Percentiles rank a stretch among this genome's conserved stretches.
Conservation (phyloP, 2,888 invertebrate species). For the Apodemia zela region DNA sequence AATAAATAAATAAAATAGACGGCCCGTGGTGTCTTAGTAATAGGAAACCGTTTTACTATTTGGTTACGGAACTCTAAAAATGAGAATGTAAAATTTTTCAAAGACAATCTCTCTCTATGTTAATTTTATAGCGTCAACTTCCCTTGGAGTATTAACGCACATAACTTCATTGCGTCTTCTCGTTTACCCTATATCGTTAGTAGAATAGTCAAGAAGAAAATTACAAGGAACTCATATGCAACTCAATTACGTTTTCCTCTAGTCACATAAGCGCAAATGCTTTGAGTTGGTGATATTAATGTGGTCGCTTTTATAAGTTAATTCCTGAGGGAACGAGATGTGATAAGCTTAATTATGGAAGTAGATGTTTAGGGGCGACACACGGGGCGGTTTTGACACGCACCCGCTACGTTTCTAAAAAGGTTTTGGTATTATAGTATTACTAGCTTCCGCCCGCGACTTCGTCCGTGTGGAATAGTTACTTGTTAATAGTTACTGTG, state of each 20-base stretch:
- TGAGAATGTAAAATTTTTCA: no score
- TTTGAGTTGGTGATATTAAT: constrained; percentile 23
- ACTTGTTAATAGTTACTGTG: no score
- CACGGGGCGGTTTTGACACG: background rate
- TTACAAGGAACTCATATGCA: constrained; percentile 43
- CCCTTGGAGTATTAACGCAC: background rate
- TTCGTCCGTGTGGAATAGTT: no score
- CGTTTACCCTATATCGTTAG: constrained; percentile 5
- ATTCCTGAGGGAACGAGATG: constrained; percentile 20
- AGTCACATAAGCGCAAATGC: constrained; percentile 24
- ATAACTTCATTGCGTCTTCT: background rate
- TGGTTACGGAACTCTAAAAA: no score
- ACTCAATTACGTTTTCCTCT: constrained; percentile 44
- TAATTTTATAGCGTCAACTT: background rate
- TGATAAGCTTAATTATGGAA: constrained; percentile 22
- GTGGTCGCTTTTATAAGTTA: constrained; percentile 23
- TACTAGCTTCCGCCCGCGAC: no score
- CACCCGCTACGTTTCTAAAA: constrained; percentile 2
- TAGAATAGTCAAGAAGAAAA: constrained; percentile 40
- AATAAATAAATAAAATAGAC: no score
- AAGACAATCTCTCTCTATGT: no score
- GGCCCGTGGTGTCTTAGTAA: no score
- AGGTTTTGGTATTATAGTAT: no score
- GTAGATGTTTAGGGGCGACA: constrained; percentile 2
- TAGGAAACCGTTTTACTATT: no score